phyloP scores from a whole-genome alignment of 2,888 invertebrate genomes.

The Pseudanteris insignis region DNA sequence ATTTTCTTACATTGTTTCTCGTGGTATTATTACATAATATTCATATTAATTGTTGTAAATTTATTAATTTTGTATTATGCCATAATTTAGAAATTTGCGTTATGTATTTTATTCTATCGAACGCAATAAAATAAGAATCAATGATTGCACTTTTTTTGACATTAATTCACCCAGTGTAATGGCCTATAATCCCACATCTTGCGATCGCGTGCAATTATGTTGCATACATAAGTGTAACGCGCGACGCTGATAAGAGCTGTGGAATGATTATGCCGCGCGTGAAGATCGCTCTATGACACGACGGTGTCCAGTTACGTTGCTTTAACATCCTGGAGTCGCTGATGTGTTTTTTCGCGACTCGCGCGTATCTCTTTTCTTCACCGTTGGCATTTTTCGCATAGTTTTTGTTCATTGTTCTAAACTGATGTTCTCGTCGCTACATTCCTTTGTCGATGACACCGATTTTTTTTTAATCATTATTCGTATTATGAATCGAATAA shows the following conservation, averaged over 20 bases:
- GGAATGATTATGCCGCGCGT: conserved; percentile 29
- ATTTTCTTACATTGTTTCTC: too few relatives aligned
- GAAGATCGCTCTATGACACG: conserved; percentile 39
- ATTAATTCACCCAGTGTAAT: too few relatives aligned
- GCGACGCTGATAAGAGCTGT: conserved; percentile 21
- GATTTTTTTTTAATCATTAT: not conserved
- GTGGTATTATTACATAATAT: too few relatives aligned
- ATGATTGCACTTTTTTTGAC: too few relatives aligned
- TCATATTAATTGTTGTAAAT: too few relatives aligned
- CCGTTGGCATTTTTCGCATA: conserved; percentile 17
- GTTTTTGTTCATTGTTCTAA: conserved; percentile 11
- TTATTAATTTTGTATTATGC: too few relatives aligned
- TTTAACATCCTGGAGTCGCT: conserved; percentile 10
- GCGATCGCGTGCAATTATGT: too few relatives aligned
- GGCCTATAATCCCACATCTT: too few relatives aligned
- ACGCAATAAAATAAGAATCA: too few relatives aligned
- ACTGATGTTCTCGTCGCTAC: not conserved
- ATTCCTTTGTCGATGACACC: not conserved
- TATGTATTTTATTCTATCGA: too few relatives aligned
- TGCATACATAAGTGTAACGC: not conserved
- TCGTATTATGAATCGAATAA: not conserved
- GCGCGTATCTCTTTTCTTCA: conserved; percentile 18
- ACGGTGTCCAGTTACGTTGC: conserved; percentile 41
- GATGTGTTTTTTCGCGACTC: conserved; percentile 17
- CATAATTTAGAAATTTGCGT: too few relatives aligned